A percentile compares a stretch with the other conserved stretches of the same genome.
Evolutionary conservation across 2,888 invertebrate genomes (phyloP).

Genomic region (Thereva unica): DNA sequence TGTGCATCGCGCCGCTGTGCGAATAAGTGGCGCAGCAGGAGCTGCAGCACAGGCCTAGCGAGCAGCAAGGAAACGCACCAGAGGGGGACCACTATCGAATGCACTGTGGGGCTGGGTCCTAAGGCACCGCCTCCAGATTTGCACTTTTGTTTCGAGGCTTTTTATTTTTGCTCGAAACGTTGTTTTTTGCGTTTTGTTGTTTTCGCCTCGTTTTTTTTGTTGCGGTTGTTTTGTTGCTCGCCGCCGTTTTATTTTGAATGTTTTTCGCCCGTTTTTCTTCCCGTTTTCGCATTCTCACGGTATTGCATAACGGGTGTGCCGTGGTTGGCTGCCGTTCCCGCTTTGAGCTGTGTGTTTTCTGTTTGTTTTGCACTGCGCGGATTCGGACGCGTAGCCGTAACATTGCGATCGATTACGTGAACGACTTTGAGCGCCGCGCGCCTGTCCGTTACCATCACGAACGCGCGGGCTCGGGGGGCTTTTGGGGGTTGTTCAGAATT

Average conservation of each 20-base stretch:
- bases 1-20: too few species aligned
- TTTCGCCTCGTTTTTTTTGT: conserved; percentile 4
- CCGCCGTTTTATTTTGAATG: conserved; percentile 5
- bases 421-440: not conserved
- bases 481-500: too few species aligned
- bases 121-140: conserved; percentile 18
- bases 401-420: conserved; percentile 4
- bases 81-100: not conserved
- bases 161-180: too few species aligned
- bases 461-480: too few species aligned
- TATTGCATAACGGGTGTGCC: conserved; percentile 23
- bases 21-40: too few species aligned
- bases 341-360: conserved; percentile 1
- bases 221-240: conserved; percentile 28
- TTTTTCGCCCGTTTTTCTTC: conserved; percentile 13
- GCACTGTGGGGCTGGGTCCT: conserved; percentile 8
- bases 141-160: too few species aligned
- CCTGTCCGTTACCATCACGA: not conserved
- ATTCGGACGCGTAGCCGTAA: conserved; percentile 7
- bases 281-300: conserved; percentile 28
- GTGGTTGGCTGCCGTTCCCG: not conserved
- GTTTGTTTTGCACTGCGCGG: not conserved
- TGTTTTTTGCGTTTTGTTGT: not conserved
- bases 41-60: too few species aligned
- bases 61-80: too few species aligned